Evolutionary conservation across 2,113 vertebrate genomes (phyloP), one percentile per base, ranked within the genome.

Genomic region (Parus major): DNA sequence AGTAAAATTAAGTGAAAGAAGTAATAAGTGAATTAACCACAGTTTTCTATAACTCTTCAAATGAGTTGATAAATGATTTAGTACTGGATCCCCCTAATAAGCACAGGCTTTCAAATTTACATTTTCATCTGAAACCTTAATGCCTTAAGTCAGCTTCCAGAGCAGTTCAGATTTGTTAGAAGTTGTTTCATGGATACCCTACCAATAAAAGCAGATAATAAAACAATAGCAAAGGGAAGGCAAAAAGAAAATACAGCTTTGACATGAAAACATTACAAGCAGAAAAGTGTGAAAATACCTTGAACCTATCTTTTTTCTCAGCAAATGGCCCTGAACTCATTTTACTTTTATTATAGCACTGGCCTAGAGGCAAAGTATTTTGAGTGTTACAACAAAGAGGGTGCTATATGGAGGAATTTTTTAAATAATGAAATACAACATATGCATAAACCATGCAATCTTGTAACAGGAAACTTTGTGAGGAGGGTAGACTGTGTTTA

Each of bases 401-500:
- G 97, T 98, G 97, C 96, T 98, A 96, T 97, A 88, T 16, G 7
- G 91, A 94, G 92, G 75, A 78, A 93, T 96, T 97, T 90, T 96
- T 93, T 65, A 9, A 97, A 92, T 97, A 98, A 96, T 97, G 95
- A 98, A 98, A 93, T 96, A 88, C 97, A 97, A 86, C 97, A 91
- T 97, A 93, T 96, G 97, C 97, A 94, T 97, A 98, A 97, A 95
- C 96, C 84, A 75, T 96, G 92, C 75, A 96, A 69, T 70, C 91
- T 97, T 97, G 96, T 98, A 97, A 97, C 95, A 97, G 97, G 97
- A 98, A 98, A 96, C 95, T 96, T 97, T 96, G 91, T 97, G 96
- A 97, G 96, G 96, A 96, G 88, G 89, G 85, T 95, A 94, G 96
- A 91, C 94, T 96, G 84, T 95, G 86, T 96, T 97, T 97, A 97